Evolutionary conservation across 2,797 vertebrate genomes (phyloP), one percentile per base, ranked within the genome.

Genomic region (Anguilla obscura): DNA sequence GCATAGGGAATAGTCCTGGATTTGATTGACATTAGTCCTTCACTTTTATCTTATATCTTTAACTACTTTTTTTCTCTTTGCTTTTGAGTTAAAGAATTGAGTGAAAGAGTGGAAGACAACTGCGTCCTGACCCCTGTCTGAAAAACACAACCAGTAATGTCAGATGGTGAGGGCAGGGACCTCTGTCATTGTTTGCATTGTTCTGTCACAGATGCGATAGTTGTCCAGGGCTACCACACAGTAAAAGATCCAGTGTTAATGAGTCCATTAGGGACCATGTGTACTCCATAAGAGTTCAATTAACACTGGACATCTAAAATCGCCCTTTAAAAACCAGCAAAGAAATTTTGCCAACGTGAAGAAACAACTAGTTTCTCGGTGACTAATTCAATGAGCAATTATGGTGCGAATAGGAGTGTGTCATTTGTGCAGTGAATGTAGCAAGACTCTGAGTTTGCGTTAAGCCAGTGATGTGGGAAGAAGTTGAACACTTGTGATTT

Each of bases 311-410:
- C 50, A 52, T 52, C 7, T 7, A 52, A 83, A 45, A 79, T 88
- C 76, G 10, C 54, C 45, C 45, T 58, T 86, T 56, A 54, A 69
- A 80, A 88, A 52, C 71, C 76, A 83, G 66, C 36, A 86, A 58
- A 82, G 27, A 40, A 54, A 86, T 86, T 85, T 88, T 30, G 50
- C 48, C 36, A 85, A 48, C 18, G 40, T 30, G 66, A 71, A 71
- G 7, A 33, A 76, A 76, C 33, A 33, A 76, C 9, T 7, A 36
- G 12, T 16, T 40, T 40, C 10, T 36, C 63, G 45, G 83, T 58
- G 69, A 56, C 36, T 54, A 88, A 88, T 52, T 56, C 14, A 85
- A 85, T 85, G 79, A 87, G 83, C 60, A 88, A 88, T 86, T 40
- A 88, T 7, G 48, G 24, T 63, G 30, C 40, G 71, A 74, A 80